Percentiles rank a stretch among this genome's conserved stretches.
Evolutionary conservation across 2,797 vertebrate genomes (phyloP).

Genomic region (Tarsius wallacei): DNA sequence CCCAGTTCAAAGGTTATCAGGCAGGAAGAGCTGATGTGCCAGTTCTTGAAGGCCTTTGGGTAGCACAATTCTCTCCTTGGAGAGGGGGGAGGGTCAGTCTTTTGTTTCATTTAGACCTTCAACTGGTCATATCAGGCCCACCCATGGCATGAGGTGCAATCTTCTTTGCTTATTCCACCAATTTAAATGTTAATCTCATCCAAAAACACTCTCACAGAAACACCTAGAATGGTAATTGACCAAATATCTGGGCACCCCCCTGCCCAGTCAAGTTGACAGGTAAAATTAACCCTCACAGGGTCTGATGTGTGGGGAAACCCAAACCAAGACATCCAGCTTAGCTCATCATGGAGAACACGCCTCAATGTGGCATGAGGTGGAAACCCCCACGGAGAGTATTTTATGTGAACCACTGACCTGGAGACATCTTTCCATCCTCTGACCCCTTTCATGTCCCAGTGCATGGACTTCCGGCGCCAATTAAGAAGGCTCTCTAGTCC

Average conservation of each 20-base stretch:
- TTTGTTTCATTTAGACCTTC: neutral
- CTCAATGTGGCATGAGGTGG: neutral
- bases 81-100: neutral
- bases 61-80: neutral
- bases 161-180: neutral
- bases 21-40: neutral
- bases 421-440: neutral
- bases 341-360: neutral
- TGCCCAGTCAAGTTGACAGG: neutral
- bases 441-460: neutral
- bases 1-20: neutral
- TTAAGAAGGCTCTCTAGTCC: neutral
- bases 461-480: neutral
- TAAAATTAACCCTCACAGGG: neutral
- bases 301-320: neutral
- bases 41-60: neutral
- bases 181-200: neutral
- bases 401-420: neutral
- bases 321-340: neutral
- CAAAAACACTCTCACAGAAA: neutral
- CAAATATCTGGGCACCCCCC: neutral
- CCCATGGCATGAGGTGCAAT: neutral
- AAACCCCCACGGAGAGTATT: neutral
- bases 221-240: neutral
- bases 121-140: neutral